Conservation (phyloP, 2,888 invertebrate genomes). For the Lochmaea capreae region DNA sequence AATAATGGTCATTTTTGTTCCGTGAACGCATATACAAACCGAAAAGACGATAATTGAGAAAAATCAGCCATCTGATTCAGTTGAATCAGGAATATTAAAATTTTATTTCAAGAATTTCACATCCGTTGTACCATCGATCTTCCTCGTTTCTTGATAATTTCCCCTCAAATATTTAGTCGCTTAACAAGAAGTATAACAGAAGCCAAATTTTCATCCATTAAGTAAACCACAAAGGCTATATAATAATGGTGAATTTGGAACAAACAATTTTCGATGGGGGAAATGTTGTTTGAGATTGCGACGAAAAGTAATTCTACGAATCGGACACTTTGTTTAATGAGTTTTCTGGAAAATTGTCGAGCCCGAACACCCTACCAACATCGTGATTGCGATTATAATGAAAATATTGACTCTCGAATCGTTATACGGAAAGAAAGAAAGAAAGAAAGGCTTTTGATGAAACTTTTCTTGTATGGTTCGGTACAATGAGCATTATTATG, state of each 20-base stretch:
- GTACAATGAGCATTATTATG: background rate
- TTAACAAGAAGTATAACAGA: slow-evolving; percentile 15
- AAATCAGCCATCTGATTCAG: too few relatives aligned
- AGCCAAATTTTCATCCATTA: slow-evolving; percentile 12
- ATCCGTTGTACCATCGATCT: background rate
- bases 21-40: too few relatives aligned
- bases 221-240: slow-evolving; percentile 17
- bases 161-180: background rate
- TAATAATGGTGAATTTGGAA: slow-evolving; percentile 15
- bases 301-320: slow-evolving; percentile 21
- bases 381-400: slow-evolving; percentile 20
- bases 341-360: slow-evolving; percentile 20
- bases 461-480: background rate
- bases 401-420: slow-evolving; percentile 13
- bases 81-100: too few relatives aligned
- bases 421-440: background rate
- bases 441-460: slow-evolving; percentile 1
- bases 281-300: slow-evolving; percentile 14
- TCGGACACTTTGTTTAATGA: slow-evolving; percentile 25
- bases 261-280: slow-evolving; percentile 19
- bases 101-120: background rate
- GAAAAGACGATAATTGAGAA: too few relatives aligned
- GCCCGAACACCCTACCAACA: slow-evolving; percentile 7
- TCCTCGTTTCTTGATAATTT: background rate
- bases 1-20: too few relatives aligned